Evolutionary conservation across 2,113 vertebrate species (phyloP), one percentile per base, ranked within the genome.

Genomic region (Alectura lathami): DNA sequence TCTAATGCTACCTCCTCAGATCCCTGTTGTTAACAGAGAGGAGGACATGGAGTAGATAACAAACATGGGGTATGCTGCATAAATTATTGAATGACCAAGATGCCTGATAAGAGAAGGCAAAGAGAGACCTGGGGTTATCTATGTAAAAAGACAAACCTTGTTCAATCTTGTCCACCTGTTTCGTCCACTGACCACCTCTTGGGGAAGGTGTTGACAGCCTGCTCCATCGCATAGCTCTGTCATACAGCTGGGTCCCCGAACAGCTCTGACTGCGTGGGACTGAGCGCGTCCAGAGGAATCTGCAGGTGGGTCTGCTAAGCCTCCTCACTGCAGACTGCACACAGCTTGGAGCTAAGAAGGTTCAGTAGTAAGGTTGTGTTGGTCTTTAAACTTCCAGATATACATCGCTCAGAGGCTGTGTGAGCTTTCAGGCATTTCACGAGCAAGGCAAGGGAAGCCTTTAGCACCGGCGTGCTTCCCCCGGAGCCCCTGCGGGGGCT

Each of bases 271-370:
- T 75, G 57, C 32, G 23, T 13, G 17, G 36, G 32, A 24, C 6
- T 73, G 45, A 34, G 23, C 24, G 20, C 30, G 17, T 32, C 18
- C 42, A 45, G 40, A 3, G 12, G 4, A 76, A 30, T 12, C 15
- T 60, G 30, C 1, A 8, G 29, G 22, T 17, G 27, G 7, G 3
- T 45, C 42, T 74, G n/a, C 27, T 5, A 1, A 9, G 5, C 4
- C 22, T 11, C 13, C 84, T 50, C 38, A 56, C 22, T 24, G 23
- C 43, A 40, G 50, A 36, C 32, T 47, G 32, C 34, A 36, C 3
- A 1, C 4, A 42, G 26, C 63, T 3, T 69, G 26, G 30, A 16
- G n/a, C 18, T 36, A 27, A 57, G 22, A 9, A 43, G 2, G 24
- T 30, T 53, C 23, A 18, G 83, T 40, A 8, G 26, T 43, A 29